These are phyloP conservation scores for Canis aureus DNA, from an alignment of 2,113 vertebrate genomes.

Conservation along the genomic window DNA sequence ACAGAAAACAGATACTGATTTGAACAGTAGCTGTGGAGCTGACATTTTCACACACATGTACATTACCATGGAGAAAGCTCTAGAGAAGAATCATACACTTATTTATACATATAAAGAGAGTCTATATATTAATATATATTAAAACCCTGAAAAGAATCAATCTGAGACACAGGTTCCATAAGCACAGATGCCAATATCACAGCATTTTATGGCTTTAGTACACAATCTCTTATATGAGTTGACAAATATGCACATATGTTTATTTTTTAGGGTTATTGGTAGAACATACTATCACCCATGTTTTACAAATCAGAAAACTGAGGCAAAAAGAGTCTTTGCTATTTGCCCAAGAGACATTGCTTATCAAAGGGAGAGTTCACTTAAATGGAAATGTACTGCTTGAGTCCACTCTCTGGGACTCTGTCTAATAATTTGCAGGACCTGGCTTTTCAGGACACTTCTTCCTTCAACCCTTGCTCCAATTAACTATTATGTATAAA, in stretches of 20 bases:
- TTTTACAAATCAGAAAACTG: not conserved
- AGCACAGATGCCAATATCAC: accelerated
- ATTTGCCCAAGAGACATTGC: not conserved
- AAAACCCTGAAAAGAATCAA: not conserved
- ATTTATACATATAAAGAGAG: not conserved
- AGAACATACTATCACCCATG: not conserved
- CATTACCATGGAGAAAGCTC: not conserved
- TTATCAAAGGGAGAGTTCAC: not conserved
- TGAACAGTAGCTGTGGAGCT: not conserved
- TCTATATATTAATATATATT: not conserved
- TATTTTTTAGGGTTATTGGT: not conserved
- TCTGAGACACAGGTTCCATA: not conserved
- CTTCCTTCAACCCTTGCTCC: not conserved
- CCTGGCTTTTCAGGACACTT: not conserved
- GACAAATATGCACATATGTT: not conserved
- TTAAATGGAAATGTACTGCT: not conserved
- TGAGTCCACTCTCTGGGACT: not conserved
- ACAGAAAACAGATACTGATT: not conserved
- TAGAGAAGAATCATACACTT: not conserved
- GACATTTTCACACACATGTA: not conserved
- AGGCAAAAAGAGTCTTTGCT: not conserved
- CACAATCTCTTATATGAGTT: not conserved
- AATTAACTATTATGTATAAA: not conserved
- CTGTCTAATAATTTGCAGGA: no score
- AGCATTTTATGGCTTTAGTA: accelerated